Evolutionary conservation across 2,888 invertebrate species (phyloP).

Genomic region (Leptogaster cylindrica): DNA sequence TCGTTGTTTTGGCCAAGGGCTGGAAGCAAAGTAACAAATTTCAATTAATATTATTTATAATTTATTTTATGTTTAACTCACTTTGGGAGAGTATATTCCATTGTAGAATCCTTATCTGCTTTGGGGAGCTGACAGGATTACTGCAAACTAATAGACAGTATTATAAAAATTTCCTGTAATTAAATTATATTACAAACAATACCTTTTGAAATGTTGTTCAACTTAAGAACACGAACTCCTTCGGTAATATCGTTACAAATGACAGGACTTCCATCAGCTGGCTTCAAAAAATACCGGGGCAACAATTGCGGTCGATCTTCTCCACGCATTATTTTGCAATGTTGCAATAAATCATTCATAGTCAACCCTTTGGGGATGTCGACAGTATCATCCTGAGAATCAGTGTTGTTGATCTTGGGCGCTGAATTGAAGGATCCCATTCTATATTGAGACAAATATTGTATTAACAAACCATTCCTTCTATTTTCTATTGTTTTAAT

Average conservation of each 20-base stretch:
- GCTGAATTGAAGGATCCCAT: constrained; percentile 77
- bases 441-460: constrained; percentile 53
- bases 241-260: constrained; percentile 57
- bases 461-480: not conserved
- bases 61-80: constrained; percentile 55
- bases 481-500: not conserved
- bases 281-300: constrained; percentile 56
- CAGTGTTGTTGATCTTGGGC: constrained; percentile 70
- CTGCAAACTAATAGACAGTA: constrained; percentile 60
- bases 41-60: not conserved
- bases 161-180: not conserved
- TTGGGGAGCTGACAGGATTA: constrained; percentile 61
- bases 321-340: constrained; percentile 63
- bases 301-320: constrained; percentile 64
- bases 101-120: constrained; percentile 68
- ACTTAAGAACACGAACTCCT: constrained; percentile 59
- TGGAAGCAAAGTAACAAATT: constrained; percentile 57
- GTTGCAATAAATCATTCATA: constrained; percentile 64
- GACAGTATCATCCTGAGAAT: constrained; percentile 68
- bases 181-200: too few relatives aligned
- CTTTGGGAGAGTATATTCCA: constrained; percentile 78
- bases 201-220: constrained; percentile 64
- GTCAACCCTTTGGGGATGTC: constrained; percentile 63
- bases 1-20: constrained; percentile 75
- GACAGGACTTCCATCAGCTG: constrained; percentile 46